Conservation (phyloP, 2,797 vertebrate genomes). For the Anguilla anguilla region DNA sequence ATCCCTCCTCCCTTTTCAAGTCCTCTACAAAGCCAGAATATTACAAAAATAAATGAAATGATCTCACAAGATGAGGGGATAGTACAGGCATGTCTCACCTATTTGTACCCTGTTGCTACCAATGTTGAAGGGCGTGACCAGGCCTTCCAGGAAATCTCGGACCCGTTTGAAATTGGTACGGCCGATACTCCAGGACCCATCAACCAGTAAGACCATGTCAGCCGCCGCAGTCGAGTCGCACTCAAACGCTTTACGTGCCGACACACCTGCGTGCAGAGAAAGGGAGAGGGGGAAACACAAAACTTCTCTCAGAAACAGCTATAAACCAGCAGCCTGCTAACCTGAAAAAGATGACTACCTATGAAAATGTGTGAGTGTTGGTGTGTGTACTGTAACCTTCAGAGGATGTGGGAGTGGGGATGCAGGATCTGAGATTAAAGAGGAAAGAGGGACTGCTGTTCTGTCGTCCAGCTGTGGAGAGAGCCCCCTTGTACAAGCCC, state of each 20-base stretch:
- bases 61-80: not conserved
- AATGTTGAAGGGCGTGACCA: constrained; percentile 84
- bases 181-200: constrained; percentile 95
- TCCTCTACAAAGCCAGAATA: not conserved
- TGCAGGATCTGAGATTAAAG: constrained; percentile 1
- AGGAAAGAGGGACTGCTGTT: constrained; percentile 33
- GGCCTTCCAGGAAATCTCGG: constrained; percentile 84
- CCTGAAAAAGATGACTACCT: constrained; percentile 16
- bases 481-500: constrained; percentile 10
- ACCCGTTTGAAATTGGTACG: constrained; percentile 89
- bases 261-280: constrained; percentile 47
- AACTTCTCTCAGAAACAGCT: not conserved
- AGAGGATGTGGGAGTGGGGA: constrained; percentile 28
- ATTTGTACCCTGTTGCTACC: constrained; percentile 81
- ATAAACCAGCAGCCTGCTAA: not conserved
- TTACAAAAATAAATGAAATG: not conserved
- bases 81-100: constrained; percentile 70
- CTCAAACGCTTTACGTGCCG: constrained; percentile 70
- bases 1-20: not conserved
- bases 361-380: constrained; percentile 10
- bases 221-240: constrained; percentile 71
- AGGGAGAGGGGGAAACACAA: not conserved
- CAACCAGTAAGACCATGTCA: constrained; percentile 86
- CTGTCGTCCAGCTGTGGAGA: constrained; percentile 32
- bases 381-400: constrained; percentile 21